Evolutionary conservation across 2,113 vertebrate genomes (phyloP), one percentile per base, ranked within the genome.

Genomic region (Caranx melampygus): DNA sequence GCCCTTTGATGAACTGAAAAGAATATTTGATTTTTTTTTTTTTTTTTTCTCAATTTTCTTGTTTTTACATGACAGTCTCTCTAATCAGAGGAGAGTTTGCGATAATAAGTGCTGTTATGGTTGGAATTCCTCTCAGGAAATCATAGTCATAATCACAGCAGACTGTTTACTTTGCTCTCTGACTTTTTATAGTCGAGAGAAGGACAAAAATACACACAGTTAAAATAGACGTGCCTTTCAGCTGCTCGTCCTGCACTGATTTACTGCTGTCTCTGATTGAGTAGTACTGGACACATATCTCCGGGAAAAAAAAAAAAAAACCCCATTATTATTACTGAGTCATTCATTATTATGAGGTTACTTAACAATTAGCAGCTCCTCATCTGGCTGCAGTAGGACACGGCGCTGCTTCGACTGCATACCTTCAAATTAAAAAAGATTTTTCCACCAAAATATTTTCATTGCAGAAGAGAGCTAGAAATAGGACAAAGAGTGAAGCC

Each of bases 101-200:
- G 13, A 88, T 88, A 88, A 87, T 85, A 88, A 66, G 33, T 75
- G 61, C 80, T 88, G 81, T 86, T 89, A 76, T 90, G 83, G 76
- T 89, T 92, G 87, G 81, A 87, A 65, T 78, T 86, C 81, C 71
- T 84, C 58, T 73, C 63, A 83, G 81, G 87, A 90, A 86, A 85
- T 90, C 72, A 66, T 81, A 77, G 81, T 72, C 77, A 76, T 82
- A 89, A 91, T 87, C 70, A 79, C 75, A 60, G 75, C 59, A 84
- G 82, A 83, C 79, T 88, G 89, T 91, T 92, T 92, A 76, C 77
- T 87, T 80, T 89, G 66, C 83, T 82, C 64, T 71, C 66, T 69
- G 73, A 62, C 59, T 83, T 81, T 78, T 83, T 83, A 68, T 80
- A 85, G 76, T 66, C 15, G 70, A 80, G 65, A 73, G 62, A 54